These are phyloP conservation scores for Mimas tiliae DNA, from an alignment of 2,888 invertebrate genomes.

Conservation along the genomic window DNA sequence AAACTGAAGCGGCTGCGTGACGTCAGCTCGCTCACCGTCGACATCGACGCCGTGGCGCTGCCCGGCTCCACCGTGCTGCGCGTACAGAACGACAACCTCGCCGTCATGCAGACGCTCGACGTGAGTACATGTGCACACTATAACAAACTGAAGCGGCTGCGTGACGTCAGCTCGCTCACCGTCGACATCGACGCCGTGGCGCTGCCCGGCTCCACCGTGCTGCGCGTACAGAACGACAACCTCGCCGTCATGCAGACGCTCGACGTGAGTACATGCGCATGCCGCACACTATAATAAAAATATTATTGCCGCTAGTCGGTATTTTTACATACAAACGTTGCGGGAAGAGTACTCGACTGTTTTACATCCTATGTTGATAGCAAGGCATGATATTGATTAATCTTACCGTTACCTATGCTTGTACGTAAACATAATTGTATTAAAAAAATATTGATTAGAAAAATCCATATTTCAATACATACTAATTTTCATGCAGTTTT, in stretches of 20 bases:
- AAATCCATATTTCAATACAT: too few relatives aligned
- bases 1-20: constrained; percentile 93
- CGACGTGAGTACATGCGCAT: constrained; percentile 83
- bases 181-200: constrained; percentile 94
- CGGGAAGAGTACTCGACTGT: too few relatives aligned
- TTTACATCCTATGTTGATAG: too few relatives aligned
- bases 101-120: constrained; percentile 90
- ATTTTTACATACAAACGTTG: too few relatives aligned
- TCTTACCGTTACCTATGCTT: too few relatives aligned
- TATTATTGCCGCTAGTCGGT: too few relatives aligned
- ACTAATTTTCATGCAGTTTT: too few relatives aligned
- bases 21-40: constrained; percentile 90
- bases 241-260: constrained; percentile 91
- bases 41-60: constrained; percentile 93
- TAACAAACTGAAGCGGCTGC: constrained; percentile 91
- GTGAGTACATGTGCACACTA: constrained; percentile 69
- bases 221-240: constrained; percentile 90
- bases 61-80: constrained; percentile 87
- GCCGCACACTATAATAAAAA: too few relatives aligned
- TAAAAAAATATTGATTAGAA: too few relatives aligned
- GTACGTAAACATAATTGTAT: too few relatives aligned
- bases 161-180: constrained; percentile 92
- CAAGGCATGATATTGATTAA: too few relatives aligned
- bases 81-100: constrained; percentile 91
- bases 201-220: constrained; percentile 87